Evolutionary conservation across 1,140 invertebrate genomes (phyloP), one percentile per base, ranked within the genome.

Genomic region (Tribolium madens): DNA sequence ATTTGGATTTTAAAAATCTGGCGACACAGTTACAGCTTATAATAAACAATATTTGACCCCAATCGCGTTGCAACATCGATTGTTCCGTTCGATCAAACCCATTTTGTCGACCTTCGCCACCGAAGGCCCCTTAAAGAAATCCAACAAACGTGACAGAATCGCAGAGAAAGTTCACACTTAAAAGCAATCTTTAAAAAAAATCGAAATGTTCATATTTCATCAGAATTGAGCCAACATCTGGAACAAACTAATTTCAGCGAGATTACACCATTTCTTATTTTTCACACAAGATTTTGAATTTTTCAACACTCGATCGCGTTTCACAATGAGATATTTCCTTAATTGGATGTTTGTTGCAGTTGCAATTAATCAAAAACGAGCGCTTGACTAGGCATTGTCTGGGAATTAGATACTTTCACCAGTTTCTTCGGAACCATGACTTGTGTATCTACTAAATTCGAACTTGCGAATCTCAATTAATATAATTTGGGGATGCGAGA

Each of bases 161-260:
- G 14, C 31, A 64, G 57, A 64, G 57, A 64, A 64, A 64, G 57
- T 64, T 33, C 9, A 1, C 6, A 26, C 21, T 13, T 12, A 64
- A 3, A 1, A 33, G 1, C 31, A 3, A 33, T 13, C 10, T 14
- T 7, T 5, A 13, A 64, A 64, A 64, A 64, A 33, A 64, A 36
- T 13, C 26, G 2, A 64, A 64, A 64, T 60, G 53, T 13, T 60
- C 53, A 64, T 33, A 64, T 64, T 64, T 64, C 57, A 18, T 33
- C 57, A 64, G 57, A 33, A 64, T 64, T 64, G 21, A 26, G 53
- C 17, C 53, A 60, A 26, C 53, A 60, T 9, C n/a, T 15, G 14
- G 17, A 60, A 60, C 18, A 21, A 10, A 60, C 53, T 60, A 26
- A 26, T 60, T 60, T 60, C 53, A 60, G 4, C 5, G 3, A 21